Percentiles rank a stretch among this genome's conserved stretches.
These are phyloP conservation scores for Penaeus chinensis DNA, from an alignment of 1,140 invertebrate genomes.

Conservation along the genomic window DNA sequence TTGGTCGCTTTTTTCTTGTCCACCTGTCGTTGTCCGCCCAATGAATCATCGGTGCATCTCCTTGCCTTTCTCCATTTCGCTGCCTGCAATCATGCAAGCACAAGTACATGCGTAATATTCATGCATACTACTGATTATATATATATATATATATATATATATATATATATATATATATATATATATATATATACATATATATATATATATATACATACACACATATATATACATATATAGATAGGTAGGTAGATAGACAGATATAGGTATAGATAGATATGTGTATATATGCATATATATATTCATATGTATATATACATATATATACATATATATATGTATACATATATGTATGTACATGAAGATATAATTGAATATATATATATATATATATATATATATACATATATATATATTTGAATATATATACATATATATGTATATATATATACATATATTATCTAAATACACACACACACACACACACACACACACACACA, in stretches of 20 bases:
- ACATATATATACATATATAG: no score
- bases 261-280: conserved; percentile 29
- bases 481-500: background rate
- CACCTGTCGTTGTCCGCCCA: no score
- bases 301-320: conserved; percentile 11
- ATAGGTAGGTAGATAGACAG: background rate
- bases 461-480: conserved; percentile 10
- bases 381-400: conserved; percentile 6
- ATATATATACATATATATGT: conserved; percentile 12
- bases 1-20: no score
- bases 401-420: background rate
- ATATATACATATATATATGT: background rate
- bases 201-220: no score
- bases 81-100: no score
- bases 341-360: background rate
- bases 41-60: no score
- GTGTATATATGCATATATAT: conserved; percentile 35
- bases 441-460: conserved; percentile 21
- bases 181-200: background rate
- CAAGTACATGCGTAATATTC: background rate
- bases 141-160: background rate
- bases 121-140: background rate
- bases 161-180: conserved; percentile 4
- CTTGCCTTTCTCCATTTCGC: no score
- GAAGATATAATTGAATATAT: no score